phyloP scores from a whole-genome alignment of 2,797 vertebrate species.

The Phataginus tetradactyla region DNA sequence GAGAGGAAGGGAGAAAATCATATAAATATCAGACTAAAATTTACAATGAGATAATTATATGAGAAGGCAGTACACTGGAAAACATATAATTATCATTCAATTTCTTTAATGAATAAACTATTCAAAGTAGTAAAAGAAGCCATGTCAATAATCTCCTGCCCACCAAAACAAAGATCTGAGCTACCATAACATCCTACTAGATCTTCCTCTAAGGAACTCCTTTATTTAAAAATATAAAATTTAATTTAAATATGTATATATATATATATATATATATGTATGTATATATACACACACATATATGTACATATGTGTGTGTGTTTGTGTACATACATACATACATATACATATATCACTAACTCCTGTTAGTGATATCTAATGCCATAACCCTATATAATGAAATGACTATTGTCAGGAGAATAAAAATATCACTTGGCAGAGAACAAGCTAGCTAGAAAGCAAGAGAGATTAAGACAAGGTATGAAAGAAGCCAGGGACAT shows the following conservation, averaged over 20 bases:
- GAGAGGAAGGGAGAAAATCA: not conserved
- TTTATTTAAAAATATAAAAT: not conserved
- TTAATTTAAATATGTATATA: not conserved
- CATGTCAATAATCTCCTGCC: not conserved
- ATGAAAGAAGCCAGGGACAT: accelerated
- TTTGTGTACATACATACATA: not conserved
- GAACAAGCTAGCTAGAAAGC: not conserved
- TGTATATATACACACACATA: not conserved
- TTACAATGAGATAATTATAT: not conserved
- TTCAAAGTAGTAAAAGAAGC: not conserved
- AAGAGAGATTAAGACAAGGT: not conserved
- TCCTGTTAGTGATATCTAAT: not conserved
- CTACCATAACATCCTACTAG: not conserved
- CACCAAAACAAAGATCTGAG: not conserved
- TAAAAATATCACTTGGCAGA: not conserved
- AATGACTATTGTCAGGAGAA: not conserved
- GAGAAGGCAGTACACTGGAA: not conserved
- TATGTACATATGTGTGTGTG: not conserved
- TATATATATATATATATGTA: not conserved
- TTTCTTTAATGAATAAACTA: not conserved
- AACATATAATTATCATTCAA: not conserved
- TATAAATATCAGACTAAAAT: not conserved
- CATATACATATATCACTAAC: not conserved
- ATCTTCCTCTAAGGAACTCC: not conserved
- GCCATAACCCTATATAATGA: not conserved